A percentile compares a stretch with the other conserved stretches of the same genome.
Conservation (phyloP, 1,140 invertebrate species). For the Oreohelix idahoensis region DNA sequence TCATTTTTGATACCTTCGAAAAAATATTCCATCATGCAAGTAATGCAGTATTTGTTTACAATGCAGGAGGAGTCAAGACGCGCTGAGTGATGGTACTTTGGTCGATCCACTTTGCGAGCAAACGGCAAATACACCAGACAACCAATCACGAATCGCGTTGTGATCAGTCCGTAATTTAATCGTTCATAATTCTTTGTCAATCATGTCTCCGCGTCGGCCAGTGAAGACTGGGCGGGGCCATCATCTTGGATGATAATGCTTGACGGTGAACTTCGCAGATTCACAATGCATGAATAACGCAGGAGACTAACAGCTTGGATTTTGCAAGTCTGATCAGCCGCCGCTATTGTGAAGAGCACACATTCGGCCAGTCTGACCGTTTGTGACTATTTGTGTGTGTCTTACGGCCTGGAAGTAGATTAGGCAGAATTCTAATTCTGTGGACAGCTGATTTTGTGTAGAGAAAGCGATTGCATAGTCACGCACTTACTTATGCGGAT, state of each 20-base stretch:
- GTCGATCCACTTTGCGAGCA: background rate
- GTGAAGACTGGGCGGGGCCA: constrained; percentile 46
- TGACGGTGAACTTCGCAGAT: constrained; percentile 43
- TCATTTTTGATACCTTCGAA: too few relatives aligned
- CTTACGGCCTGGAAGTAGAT: constrained; percentile 46
- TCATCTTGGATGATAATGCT: constrained; percentile 56
- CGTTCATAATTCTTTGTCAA: constrained; percentile 58
- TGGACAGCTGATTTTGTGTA: constrained; percentile 36
- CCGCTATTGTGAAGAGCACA: constrained; percentile 38
- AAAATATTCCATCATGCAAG: too few relatives aligned
- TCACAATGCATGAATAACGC: constrained; percentile 62
- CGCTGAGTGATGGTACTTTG: background rate
- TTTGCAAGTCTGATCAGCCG: constrained; percentile 63
- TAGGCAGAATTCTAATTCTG: constrained; percentile 38
- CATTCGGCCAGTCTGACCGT: constrained; percentile 32
- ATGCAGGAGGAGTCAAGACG: background rate
- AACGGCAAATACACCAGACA: background rate
- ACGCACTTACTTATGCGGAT: constrained; percentile 30
- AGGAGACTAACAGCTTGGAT: constrained; percentile 52
- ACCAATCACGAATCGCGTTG: constrained; percentile 45
- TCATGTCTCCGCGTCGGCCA: constrained; percentile 51
- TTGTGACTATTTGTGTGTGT: constrained; percentile 47
- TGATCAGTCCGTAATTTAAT: constrained; percentile 55
- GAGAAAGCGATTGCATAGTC: constrained; percentile 30
- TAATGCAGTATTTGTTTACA: too few relatives aligned